Percentiles rank a stretch among this genome's conserved stretches.
These are phyloP conservation scores for Octodon degus DNA, from an alignment of 2,113 vertebrate species.

Conservation along the genomic window DNA sequence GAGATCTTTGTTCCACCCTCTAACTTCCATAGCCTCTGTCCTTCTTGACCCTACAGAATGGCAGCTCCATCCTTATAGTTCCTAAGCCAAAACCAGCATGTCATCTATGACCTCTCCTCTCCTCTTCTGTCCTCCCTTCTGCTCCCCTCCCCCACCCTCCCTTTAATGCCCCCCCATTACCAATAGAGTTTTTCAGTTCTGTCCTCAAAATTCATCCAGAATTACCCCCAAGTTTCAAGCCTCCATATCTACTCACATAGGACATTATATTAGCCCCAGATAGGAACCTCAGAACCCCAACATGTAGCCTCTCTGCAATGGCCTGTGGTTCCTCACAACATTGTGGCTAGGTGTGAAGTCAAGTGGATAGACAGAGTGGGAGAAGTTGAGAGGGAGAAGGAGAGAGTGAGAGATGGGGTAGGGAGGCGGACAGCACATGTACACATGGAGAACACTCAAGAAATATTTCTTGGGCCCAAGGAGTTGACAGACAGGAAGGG, in stretches of 20 bases:
- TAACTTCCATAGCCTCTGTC: not conserved
- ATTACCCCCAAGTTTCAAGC: not conserved
- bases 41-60: not conserved
- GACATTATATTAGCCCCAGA: not conserved
- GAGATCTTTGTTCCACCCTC: not conserved
- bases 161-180: not conserved
- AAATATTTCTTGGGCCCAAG: not conserved
- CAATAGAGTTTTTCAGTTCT: not conserved
- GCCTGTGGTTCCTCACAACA: not conserved
- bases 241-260: not conserved
- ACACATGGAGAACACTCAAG: not conserved
- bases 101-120: not conserved
- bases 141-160: not conserved
- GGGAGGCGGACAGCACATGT: too few species aligned
- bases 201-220: not conserved
- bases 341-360: not conserved
- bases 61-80: not conserved
- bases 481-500: not conserved
- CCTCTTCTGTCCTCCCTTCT: rapidly evolving
- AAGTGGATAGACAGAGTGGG: not conserved
- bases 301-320: not conserved
- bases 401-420: not conserved
- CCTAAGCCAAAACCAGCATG: not conserved
- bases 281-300: not conserved
- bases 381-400: not conserved